These are phyloP conservation scores for Phrynocephalus versicolor DNA, from an alignment of 2,113 vertebrate genomes.

Conservation along the genomic window DNA sequence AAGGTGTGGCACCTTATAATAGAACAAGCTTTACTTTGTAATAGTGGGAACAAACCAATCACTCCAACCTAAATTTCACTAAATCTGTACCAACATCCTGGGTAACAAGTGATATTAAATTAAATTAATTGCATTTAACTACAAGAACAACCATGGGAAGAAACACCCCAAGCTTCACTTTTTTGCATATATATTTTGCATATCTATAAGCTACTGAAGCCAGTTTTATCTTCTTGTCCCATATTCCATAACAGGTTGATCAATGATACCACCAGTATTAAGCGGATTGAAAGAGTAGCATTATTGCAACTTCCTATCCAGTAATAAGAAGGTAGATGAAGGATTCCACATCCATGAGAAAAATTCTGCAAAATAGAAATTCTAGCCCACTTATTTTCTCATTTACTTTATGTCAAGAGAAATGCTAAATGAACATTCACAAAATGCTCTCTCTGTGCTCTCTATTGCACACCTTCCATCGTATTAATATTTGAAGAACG, in stretches of 20 bases:
- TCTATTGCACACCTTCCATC: neutral
- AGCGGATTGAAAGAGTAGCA: slow-evolving; percentile 12
- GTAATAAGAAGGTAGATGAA: slow-evolving; percentile 8
- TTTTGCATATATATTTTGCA: slow-evolving; percentile 8
- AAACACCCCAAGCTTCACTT: neutral
- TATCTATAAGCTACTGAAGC: neutral
- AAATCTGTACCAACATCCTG: neutral
- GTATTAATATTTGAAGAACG: neutral
- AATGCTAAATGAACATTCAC: neutral
- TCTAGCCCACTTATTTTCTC: neutral
- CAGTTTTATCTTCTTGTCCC: slow-evolving; percentile 3
- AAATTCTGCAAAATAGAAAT: slow-evolving; percentile 13
- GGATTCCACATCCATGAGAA: slow-evolving; percentile 33
- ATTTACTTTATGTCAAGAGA: neutral
- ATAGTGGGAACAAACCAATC: too few species aligned
- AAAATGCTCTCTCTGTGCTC: neutral
- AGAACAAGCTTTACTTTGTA: neutral
- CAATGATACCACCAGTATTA: slow-evolving; percentile 19
- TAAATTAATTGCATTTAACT: neutral
- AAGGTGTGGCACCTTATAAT: neutral
- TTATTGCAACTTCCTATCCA: neutral
- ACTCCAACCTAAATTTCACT: too few species aligned
- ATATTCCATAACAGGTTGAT: neutral
- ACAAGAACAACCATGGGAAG: neutral
- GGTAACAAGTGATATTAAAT: neutral